These are phyloP conservation scores for Sciurus carolinensis DNA, from an alignment of 2,797 vertebrate species.

Conservation along the genomic window DNA sequence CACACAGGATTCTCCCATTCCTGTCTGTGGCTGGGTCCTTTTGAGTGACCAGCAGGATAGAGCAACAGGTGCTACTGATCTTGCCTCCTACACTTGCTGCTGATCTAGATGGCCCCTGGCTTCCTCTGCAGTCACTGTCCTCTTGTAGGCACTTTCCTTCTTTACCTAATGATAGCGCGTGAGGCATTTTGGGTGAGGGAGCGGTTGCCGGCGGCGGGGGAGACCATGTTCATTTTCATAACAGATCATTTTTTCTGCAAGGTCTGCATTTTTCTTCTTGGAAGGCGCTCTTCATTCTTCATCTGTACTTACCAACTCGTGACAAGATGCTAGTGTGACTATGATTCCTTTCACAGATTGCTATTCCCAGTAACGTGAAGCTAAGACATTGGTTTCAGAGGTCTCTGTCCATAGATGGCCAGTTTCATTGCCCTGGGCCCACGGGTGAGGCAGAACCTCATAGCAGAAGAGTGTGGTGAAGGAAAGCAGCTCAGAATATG, in stretches of 20 bases:
- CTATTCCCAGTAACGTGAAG: constrained; percentile 94
- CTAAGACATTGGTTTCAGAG: constrained; percentile 87
- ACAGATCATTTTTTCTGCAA: neutral
- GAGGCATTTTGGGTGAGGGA: neutral
- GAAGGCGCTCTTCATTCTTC: neutral
- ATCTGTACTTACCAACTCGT: neutral
- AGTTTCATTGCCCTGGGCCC: no score
- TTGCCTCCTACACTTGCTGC: neutral
- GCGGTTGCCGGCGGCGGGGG: no score
- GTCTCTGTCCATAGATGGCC: no score
- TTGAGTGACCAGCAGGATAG: neutral
- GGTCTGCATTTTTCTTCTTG: neutral
- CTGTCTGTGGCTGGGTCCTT: neutral
- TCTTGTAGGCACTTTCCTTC: neutral
- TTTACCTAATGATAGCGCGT: neutral
- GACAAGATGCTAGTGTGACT: neutral
- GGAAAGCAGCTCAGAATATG: no score
- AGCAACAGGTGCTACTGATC: fast-evolving
- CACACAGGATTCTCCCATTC: neutral
- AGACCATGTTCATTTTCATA: neutral
- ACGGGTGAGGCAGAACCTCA: no score
- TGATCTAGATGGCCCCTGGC: neutral
- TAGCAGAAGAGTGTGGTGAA: no score
- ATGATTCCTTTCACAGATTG: constrained; percentile 91
- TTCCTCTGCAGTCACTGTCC: no score